Base-by-base conservation (phyloP, 2,797 vertebrate genomes). In the Xenops minutus region DNA sequence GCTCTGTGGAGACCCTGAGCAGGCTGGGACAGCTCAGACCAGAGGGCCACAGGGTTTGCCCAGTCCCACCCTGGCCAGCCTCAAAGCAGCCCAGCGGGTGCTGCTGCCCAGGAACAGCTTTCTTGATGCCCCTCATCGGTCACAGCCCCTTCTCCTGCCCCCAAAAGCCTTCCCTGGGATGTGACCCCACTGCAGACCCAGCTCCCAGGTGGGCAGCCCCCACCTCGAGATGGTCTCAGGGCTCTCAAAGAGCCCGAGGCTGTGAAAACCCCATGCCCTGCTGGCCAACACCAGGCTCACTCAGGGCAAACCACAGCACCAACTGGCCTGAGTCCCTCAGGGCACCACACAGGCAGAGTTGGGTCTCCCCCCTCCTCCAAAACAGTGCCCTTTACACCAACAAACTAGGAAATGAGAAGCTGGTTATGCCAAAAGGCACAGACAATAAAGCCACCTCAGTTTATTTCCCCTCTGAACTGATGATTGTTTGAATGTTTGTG, bases 231-330 rank as follows among this genome's bases (percentile, higher is more conserved):
- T 75, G 52, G 24, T 14, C 27, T 20, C 1, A 0, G 46, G 55
- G 41, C 56, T 64, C 30, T 26, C 1, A 0, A 30, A 51, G 26
- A 41, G 14, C 59, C 24, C 36, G 12, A 10, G 29, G 30, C 64
- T 63, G 43, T 80, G 75, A n/a, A 23, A 88, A 22, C 62, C 26
- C 52, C 0, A 0, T 21, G 6, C 7, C 13, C 27, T 56, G 39
- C 58, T 67, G 54, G 51, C 34, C 49, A 27, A 21, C 43, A 10
- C 43, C 20, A 14, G 20, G 23, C 13, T 39, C 27, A 48, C 10
- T 43, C 22, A 43, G 48, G 67, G 52, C 34, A 56, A 64, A 6
- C 52, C 3, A 0, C 55, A 29, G 3, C 0, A 0, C 44, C 1
- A 0, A 2, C 18, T 22, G 21, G 36, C 39, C 59, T 21, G 27